Conservation (phyloP, 2,797 vertebrate genomes). For the Schizopygopsis pylzovi region DNA sequence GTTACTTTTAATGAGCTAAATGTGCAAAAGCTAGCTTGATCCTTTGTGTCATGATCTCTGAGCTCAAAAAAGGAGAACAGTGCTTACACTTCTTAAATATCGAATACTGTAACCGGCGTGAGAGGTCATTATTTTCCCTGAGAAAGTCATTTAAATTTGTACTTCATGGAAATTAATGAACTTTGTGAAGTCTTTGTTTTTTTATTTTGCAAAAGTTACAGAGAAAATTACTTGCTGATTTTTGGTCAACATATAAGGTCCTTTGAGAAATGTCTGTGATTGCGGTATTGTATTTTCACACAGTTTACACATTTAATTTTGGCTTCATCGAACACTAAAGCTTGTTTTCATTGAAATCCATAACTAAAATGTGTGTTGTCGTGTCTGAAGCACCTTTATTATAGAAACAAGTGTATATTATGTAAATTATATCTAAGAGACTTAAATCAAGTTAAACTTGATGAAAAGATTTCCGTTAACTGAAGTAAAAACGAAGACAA, state of each 20-base stretch:
- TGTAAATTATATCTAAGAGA: not conserved
- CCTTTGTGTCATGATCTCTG: slow-evolving; percentile 41
- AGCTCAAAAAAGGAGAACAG: slow-evolving; percentile 65
- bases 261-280: slow-evolving; percentile 6
- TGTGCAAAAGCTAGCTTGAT: slow-evolving; percentile 58
- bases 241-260: not conserved
- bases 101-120: not conserved
- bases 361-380: not conserved
- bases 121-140: not conserved
- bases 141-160: not conserved
- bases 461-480: not conserved
- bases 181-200: not conserved
- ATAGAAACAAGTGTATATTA: not conserved
- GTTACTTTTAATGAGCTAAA: slow-evolving; percentile 77
- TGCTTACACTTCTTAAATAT: slow-evolving; percentile 43
- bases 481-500: not conserved
- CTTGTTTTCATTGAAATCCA: not conserved
- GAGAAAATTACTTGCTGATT: not conserved
- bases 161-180: not conserved
- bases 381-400: not conserved
- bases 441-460: not conserved
- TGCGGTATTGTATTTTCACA: not conserved
- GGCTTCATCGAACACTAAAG: not conserved
- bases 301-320: not conserved
- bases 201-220: not conserved